Evolutionary conservation across 2,113 vertebrate genomes (phyloP), one percentile per base, ranked within the genome.

Genomic region (Echinops telfairi): DNA sequence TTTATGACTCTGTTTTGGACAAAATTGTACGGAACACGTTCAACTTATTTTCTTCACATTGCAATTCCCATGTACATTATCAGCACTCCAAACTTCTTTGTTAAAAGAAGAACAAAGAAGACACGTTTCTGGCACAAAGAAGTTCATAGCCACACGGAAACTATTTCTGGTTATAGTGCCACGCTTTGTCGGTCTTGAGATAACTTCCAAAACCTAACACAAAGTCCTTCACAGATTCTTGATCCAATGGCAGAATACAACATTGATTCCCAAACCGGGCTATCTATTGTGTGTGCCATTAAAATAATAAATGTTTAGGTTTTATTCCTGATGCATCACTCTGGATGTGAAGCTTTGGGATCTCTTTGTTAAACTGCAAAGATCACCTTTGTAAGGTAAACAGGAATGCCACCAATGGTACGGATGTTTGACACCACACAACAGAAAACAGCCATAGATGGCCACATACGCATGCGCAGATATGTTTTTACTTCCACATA

Each of bases 201-300:
- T 29, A 86, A 58, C 23, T 31, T 90, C 20, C 36, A 57, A 31
- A 94, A 89, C 33, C 53, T 43, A 29, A 88, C 16, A 68, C n/a
- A 84, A 53, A 70, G 22, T 1, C 3, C 29, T 38, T 76, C 25
- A 36, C 47, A 36, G 93, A 31, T 79, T 15, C 1, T 64, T 2
- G 25, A 7, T 6, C 70, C 10, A 75, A 4, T 8, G 57, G 22
- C 8, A 53, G 70, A 84, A 20, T 0, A 38, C 9, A 31, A 47
- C 0, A 7, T 2, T 58, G 8, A 2, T 87, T 47, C 10, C 40
- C 29, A 58, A 47, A 38, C 19, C 7, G 2, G 12, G 5, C 11
- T 38, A 8, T 2, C 3, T 4, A 9, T 43, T 85, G 1, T 70
- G 8, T 6, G 8, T 93, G 20, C 9, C 77, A 70, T 43, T 71